These are phyloP conservation scores for Teinopalpus imperialis DNA, from an alignment of 2,888 invertebrate genomes.

Conservation along the genomic window DNA sequence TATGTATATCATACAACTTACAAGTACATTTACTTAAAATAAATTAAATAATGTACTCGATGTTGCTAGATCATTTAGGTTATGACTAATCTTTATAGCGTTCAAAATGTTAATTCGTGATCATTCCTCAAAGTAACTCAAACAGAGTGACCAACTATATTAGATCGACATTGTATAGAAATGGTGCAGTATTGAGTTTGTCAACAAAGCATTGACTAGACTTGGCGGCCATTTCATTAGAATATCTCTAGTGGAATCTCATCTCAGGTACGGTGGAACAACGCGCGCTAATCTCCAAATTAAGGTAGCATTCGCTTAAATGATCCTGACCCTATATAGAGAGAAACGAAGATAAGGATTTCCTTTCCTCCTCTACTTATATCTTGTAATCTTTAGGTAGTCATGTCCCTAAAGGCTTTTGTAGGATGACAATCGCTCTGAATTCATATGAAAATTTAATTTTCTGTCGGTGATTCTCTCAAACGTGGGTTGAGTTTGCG, in stretches of 20 bases:
- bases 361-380: conserved; percentile 60
- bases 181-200: conserved; percentile 50
- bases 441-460: conserved; percentile 79
- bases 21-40: no score
- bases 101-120: no score
- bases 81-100: no score
- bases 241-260: conserved; percentile 66
- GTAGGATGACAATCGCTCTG: conserved; percentile 62
- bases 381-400: conserved; percentile 67
- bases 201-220: conserved; percentile 50
- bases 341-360: conserved; percentile 62
- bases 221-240: conserved; percentile 55
- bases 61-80: no score
- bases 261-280: conserved; percentile 52
- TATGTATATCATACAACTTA: no score
- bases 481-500: conserved; percentile 65
- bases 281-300: conserved; percentile 67
- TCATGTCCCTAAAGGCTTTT: conserved; percentile 64
- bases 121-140: no score
- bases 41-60: no score
- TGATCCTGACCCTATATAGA: conserved; percentile 65
- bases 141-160: no score
- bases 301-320: conserved; percentile 66
- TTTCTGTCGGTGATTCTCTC: conserved; percentile 71
- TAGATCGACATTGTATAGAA: no score